A percentile compares a stretch with the other conserved stretches of the same genome.
phyloP scores from a whole-genome alignment of 2,888 invertebrate genomes.

The Leucoma salicis region DNA sequence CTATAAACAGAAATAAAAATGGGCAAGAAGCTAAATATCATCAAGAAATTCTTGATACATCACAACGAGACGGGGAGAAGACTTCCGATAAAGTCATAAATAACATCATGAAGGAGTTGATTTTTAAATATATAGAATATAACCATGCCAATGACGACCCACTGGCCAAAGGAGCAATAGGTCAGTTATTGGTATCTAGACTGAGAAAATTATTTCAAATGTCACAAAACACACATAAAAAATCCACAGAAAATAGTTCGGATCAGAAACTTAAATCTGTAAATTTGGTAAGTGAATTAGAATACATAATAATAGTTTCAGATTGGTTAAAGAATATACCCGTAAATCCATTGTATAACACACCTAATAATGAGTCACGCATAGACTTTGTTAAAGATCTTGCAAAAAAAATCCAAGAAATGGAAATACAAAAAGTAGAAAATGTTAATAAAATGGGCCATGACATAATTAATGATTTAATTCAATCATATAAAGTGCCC shows the following conservation, averaged over 20 bases:
- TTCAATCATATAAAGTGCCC: conserved; percentile 34
- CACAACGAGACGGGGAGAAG: too few relatives aligned
- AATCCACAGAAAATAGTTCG: too few relatives aligned
- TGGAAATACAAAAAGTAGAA: conserved; percentile 43
- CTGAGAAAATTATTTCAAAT: conserved; percentile 42
- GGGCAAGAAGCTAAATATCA: conserved; percentile 13
- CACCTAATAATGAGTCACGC: conserved; percentile 39
- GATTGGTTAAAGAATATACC: conserved; percentile 60
- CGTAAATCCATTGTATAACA: conserved; percentile 41
- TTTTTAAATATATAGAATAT: conserved; percentile 50
- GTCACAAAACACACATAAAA: conserved; percentile 19
- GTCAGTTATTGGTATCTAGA: conserved; percentile 46
- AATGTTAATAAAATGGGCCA: conserved; percentile 42
- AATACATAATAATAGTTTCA: conserved; percentile 52
- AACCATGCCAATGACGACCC: conserved; percentile 48
- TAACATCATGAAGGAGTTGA: conserved; percentile 44
- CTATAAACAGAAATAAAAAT: conserved; percentile 20
- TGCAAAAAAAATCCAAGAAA: conserved; percentile 46
- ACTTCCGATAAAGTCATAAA: conserved; percentile 33
- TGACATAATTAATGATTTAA: conserved; percentile 37
- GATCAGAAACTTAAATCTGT: too few relatives aligned
- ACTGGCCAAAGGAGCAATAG: conserved; percentile 44
- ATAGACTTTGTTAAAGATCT: conserved; percentile 48
- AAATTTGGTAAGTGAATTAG: conserved; percentile 42
- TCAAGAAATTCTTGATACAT: not conserved